phyloP scores from a whole-genome alignment of 2,797 vertebrate genomes.

The Sebastiscus tertius region DNA sequence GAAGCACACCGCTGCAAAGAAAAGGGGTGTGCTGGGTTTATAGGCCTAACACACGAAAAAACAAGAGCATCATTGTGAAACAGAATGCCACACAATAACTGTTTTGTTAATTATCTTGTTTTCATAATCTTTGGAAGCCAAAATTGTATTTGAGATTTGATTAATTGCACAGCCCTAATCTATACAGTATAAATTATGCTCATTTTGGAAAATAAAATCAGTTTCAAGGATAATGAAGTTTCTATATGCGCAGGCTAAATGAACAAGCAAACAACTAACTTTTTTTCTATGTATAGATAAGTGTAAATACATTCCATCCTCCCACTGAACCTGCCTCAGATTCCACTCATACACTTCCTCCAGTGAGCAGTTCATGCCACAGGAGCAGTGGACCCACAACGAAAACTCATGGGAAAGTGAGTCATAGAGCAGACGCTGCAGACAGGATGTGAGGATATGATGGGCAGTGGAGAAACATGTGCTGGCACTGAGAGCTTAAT shows the following conservation, averaged over 20 bases:
- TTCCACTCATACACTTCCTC: slow-evolving; percentile 6
- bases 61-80: too few relatives aligned
- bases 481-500: slow-evolving; percentile 71
- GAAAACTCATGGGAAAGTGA: slow-evolving; percentile 54
- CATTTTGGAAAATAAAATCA: not conserved
- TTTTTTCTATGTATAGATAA: not conserved
- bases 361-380: slow-evolving; percentile 23
- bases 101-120: too few relatives aligned
- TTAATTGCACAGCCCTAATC: too few relatives aligned
- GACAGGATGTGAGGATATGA: slow-evolving; percentile 66
- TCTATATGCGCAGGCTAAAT: not conserved
- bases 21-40: too few relatives aligned
- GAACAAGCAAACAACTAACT: not conserved
- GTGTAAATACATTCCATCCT: slow-evolving; percentile 18
- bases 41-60: too few relatives aligned
- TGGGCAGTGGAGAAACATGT: slow-evolving; percentile 60
- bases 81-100: too few relatives aligned
- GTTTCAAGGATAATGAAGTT: not conserved
- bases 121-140: too few relatives aligned
- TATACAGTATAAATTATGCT: not conserved
- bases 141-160: too few relatives aligned
- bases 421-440: slow-evolving; percentile 35
- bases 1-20: too few relatives aligned
- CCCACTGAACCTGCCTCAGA: slow-evolving; percentile 15
- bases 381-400: slow-evolving; percentile 18